phyloP scores from a whole-genome alignment of 2,797 vertebrate species.

The Sebastes minor region DNA sequence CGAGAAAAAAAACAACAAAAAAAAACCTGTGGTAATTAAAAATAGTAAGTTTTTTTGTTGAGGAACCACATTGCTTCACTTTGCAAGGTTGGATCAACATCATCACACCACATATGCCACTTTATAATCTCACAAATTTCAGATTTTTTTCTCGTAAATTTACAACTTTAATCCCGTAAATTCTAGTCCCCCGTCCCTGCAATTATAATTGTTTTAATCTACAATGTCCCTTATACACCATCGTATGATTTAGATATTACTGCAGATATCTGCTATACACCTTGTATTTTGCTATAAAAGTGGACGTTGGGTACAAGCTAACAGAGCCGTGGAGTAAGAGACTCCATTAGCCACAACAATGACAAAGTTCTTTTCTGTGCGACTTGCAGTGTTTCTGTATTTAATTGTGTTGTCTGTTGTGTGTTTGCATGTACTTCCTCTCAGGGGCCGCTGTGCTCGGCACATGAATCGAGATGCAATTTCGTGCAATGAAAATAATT shows the following conservation, averaged over 20 bases:
- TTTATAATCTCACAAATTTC: too few species aligned
- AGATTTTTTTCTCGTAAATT: too few species aligned
- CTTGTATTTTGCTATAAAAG: neutral
- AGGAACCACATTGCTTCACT: too few species aligned
- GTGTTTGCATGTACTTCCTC: neutral
- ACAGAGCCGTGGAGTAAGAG: neutral
- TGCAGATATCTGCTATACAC: neutral
- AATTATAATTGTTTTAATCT: too few species aligned
- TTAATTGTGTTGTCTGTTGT: neutral
- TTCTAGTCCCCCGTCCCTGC: too few species aligned
- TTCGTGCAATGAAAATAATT: neutral
- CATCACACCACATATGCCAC: too few species aligned
- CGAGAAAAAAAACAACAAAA: too few species aligned
- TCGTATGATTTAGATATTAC: too few species aligned
- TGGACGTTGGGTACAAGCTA: neutral
- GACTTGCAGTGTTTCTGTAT: neutral
- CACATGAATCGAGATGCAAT: neutral
- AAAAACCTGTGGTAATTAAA: too few species aligned
- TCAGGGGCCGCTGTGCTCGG: neutral
- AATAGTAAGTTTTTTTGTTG: too few species aligned
- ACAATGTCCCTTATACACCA: fast-evolving
- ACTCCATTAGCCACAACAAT: neutral
- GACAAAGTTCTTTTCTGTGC: neutral
- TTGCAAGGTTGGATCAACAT: too few species aligned
- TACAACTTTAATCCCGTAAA: too few species aligned